Percentiles rank a stretch among this genome's conserved stretches.
Evolutionary conservation across 1,140 invertebrate genomes (phyloP).

Genomic region (Neodiprion pinetum): DNA sequence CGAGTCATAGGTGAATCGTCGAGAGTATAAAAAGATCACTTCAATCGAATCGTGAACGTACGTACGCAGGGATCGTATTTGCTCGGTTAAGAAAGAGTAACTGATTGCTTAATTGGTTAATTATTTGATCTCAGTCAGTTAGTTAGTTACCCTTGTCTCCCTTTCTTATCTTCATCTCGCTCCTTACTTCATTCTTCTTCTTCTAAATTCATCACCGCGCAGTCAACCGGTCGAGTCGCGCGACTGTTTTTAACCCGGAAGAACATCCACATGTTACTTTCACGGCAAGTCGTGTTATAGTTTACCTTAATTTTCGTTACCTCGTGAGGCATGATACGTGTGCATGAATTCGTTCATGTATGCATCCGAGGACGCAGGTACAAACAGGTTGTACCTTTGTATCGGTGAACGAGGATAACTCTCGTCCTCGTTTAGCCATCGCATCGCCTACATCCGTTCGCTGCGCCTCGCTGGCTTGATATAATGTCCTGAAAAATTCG

Average conservation of each 20-base stretch:
- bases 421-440: not conserved
- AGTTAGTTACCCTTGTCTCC: not conserved
- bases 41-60: not conserved
- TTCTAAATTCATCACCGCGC: not conserved
- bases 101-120: constrained; percentile 7
- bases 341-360: too few species aligned
- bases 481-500: not conserved
- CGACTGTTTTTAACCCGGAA: too few species aligned
- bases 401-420: not conserved
- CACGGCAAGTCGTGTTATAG: too few species aligned
- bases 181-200: not conserved
- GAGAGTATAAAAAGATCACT: constrained; percentile 5
- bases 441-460: not conserved
- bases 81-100: not conserved
- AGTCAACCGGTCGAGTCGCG: too few species aligned
- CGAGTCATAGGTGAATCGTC: not conserved
- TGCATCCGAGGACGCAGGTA: too few species aligned
- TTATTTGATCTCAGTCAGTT: constrained; percentile 1
- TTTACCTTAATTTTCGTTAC: too few species aligned
- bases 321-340: too few species aligned
- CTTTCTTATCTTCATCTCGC: not conserved
- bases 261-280: too few species aligned
- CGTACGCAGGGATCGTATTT: not conserved
- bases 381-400: not conserved
- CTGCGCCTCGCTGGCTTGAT: not conserved